Evolutionary conservation across 2,888 invertebrate genomes (phyloP).

Genomic region (Dryadula phaetusa): DNA sequence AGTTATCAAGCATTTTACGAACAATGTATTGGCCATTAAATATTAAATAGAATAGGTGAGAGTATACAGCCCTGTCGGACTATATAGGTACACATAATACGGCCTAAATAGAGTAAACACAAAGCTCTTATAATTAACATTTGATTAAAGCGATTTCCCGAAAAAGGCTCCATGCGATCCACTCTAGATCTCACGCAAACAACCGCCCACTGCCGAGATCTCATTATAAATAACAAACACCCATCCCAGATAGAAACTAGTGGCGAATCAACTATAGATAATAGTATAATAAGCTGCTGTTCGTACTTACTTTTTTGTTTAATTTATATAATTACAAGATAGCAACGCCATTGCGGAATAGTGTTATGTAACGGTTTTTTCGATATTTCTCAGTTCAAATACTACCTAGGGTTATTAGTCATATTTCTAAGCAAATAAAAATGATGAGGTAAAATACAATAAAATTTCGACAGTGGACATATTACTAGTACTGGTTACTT

Average conservation of each 20-base stretch:
- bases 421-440: too few species aligned
- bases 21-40: too few species aligned
- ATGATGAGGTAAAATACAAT: too few species aligned
- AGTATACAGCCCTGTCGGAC: too few species aligned
- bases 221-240: slow-evolving; percentile 45
- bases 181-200: slow-evolving; percentile 45
- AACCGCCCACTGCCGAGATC: slow-evolving; percentile 43
- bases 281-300: neutral
- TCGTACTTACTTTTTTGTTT: neutral
- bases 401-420: too few species aligned
- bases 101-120: slow-evolving; percentile 9
- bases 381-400: too few species aligned
- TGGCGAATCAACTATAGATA: slow-evolving; percentile 29
- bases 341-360: neutral
- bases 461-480: too few species aligned
- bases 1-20: too few species aligned
- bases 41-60: too few species aligned
- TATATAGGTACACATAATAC: neutral
- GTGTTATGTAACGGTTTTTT: too few species aligned
- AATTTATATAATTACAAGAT: neutral
- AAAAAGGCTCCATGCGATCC: slow-evolving; percentile 41
- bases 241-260: slow-evolving; percentile 34
- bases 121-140: slow-evolving; percentile 41
- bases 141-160: slow-evolving; percentile 40
- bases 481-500: too few species aligned